Conservation (phyloP, 2,888 invertebrate genomes). For the Antheraea yamamai region DNA sequence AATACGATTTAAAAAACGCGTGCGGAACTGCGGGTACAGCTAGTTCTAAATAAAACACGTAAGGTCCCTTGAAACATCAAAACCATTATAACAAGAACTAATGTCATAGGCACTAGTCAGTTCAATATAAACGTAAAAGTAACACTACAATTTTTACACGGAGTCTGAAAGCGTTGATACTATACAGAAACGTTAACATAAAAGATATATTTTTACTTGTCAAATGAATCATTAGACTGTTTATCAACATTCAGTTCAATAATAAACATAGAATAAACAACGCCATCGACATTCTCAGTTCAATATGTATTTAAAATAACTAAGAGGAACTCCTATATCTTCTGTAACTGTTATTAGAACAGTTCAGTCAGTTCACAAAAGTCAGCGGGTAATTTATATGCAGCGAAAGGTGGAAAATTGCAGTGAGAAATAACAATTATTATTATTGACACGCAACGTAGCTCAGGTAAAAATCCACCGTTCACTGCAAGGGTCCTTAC, state of each 20-base stretch:
- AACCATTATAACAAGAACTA: too few species aligned
- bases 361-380: slow-evolving; percentile 64
- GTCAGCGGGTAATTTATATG: slow-evolving; percentile 67
- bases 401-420: slow-evolving; percentile 66
- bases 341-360: slow-evolving; percentile 68
- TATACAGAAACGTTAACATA: slow-evolving; percentile 13
- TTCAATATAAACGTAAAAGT: slow-evolving; percentile 40
- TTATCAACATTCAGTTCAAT: slow-evolving; percentile 12
- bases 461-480: slow-evolving; percentile 58
- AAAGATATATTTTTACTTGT: slow-evolving; percentile 2
- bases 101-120: slow-evolving; percentile 13
- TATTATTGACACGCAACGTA: slow-evolving; percentile 78
- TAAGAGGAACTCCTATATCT: slow-evolving; percentile 53
- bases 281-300: slow-evolving; percentile 34
- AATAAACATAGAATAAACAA: slow-evolving; percentile 33
- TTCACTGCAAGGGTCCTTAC: slow-evolving; percentile 65
- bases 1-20: too few species aligned
- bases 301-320: slow-evolving; percentile 50
- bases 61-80: too few species aligned
- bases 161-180: slow-evolving; percentile 14
- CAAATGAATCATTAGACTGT: not conserved
- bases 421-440: slow-evolving; percentile 74
- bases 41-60: too few species aligned
- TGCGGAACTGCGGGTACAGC: too few species aligned
- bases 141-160: slow-evolving; percentile 27